Base-by-base conservation (phyloP, 2,888 invertebrate genomes). In the Gastracanthus pulcherrimus region DNA sequence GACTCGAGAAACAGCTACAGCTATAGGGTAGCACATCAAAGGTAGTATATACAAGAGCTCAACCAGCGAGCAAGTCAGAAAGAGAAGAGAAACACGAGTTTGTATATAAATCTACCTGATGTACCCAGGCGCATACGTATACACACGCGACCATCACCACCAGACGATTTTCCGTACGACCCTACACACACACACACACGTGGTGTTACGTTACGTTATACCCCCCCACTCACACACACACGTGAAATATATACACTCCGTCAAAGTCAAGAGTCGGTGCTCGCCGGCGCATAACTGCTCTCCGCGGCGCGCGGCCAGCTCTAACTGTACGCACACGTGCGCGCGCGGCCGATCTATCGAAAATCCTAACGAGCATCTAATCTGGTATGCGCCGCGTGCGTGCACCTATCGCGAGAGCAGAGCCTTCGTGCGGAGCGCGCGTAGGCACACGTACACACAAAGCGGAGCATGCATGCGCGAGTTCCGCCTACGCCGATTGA, bases 341-440 rank as follows among this genome's bases (percentile, higher is more conserved):
- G 55, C 66, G 74, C 67, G 41, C 26, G 48, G 34, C 45, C 26
- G 16, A 23, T 36, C 38, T 23, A 69, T 72, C 69, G 80, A 80
- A 85, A 71, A 83, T 84, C 83, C 82, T 84, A 84, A 83, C 85
- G 85, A 82, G 83, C 84, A 84, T 79, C 81, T 82, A 82, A 79
- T 84, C 79, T 82, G 67, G 80, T 74, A 80, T 82, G 82, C n/a
- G n/a, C 82, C 38, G 41, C 76, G 48, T 55, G 77, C 48, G 70
- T 79, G 79, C 81, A 84, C 83, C 84, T 84, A 83, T 83, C 84
- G 19, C 60, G 60, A n/a, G n/a, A n/a, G 26, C 62, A 48, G 48
- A 66, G 74, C 64, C 19, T 55, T 75, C 82, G 70, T 78, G 82
- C 78, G 45, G 6, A 60, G 23, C 16, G 26, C 16, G 9, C n/a